Conservation (phyloP, 2,888 invertebrate genomes). For the Aethes cnicana region DNA sequence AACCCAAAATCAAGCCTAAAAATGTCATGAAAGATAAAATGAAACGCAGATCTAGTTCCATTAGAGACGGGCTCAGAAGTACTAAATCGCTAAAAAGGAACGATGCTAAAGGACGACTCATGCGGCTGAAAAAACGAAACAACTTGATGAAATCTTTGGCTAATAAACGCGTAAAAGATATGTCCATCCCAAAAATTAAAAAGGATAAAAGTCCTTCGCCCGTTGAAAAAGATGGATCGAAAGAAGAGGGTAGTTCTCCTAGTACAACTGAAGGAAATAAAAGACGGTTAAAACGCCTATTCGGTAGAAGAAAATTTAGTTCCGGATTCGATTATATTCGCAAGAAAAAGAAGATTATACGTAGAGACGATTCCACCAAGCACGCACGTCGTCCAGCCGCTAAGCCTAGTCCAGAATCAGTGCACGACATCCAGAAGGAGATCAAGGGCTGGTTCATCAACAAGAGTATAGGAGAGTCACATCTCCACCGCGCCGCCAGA, state of each 20-base stretch:
- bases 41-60: constrained; percentile 66
- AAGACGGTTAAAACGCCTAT: constrained; percentile 83
- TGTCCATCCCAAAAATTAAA: constrained; percentile 57
- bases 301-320: constrained; percentile 88
- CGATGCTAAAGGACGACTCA: constrained; percentile 69
- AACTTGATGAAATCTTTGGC: constrained; percentile 70
- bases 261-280: constrained; percentile 65
- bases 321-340: constrained; percentile 94
- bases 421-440: constrained; percentile 91
- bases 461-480: constrained; percentile 96
- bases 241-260: constrained; percentile 60
- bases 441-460: constrained; percentile 96
- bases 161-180: constrained; percentile 70
- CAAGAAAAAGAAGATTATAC: constrained; percentile 90
- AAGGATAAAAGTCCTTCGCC: constrained; percentile 55
- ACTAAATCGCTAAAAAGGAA: constrained; percentile 73
- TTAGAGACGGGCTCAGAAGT: constrained; percentile 74
- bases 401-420: constrained; percentile 84
- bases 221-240: constrained; percentile 70
- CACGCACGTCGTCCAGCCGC: constrained; percentile 74
- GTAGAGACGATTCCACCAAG: constrained; percentile 76
- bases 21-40: constrained; percentile 70
- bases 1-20: constrained; percentile 68
- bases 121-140: constrained; percentile 75
- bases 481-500: constrained; percentile 94